A percentile compares a stretch with the other conserved stretches of the same genome.
phyloP scores from a whole-genome alignment of 2,797 vertebrate genomes.

The Mareca strepera region DNA sequence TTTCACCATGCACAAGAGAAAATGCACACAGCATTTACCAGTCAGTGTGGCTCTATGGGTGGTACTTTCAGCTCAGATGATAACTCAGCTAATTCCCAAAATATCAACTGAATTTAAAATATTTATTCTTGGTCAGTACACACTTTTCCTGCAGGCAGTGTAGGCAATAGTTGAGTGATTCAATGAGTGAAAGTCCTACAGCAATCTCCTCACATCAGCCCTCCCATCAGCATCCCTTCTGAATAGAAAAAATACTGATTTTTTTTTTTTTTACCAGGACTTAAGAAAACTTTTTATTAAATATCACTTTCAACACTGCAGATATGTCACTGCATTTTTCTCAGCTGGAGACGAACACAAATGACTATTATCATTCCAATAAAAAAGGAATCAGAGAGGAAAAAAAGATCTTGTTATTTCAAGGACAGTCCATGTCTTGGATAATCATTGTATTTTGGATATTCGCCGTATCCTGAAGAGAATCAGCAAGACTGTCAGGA shows the following conservation, averaged over 20 bases:
- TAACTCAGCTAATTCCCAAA: background rate
- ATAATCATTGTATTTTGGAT: background rate
- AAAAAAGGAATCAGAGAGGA: constrained; percentile 8
- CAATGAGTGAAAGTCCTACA: background rate
- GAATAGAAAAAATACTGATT: background rate
- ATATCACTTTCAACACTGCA: background rate
- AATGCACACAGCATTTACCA: background rate
- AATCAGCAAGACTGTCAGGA: background rate
- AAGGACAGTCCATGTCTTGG: background rate
- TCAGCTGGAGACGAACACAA: constrained; percentile 9
- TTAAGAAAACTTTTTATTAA: constrained; percentile 20
- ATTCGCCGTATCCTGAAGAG: background rate
- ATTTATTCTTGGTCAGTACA: background rate
- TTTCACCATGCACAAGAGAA: background rate
- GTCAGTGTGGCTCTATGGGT: background rate
- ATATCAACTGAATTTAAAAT: background rate
- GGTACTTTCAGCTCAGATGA: background rate
- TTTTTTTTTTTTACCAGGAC: background rate
- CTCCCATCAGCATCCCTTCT: background rate
- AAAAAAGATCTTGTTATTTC: background rate
- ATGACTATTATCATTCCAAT: constrained; percentile 22
- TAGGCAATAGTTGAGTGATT: background rate
- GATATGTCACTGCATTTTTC: background rate
- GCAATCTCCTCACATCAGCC: background rate
- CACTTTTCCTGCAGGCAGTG: background rate